Evolutionary conservation across 2,113 vertebrate genomes (phyloP).

Genomic region (Saccopteryx leptura): DNA sequence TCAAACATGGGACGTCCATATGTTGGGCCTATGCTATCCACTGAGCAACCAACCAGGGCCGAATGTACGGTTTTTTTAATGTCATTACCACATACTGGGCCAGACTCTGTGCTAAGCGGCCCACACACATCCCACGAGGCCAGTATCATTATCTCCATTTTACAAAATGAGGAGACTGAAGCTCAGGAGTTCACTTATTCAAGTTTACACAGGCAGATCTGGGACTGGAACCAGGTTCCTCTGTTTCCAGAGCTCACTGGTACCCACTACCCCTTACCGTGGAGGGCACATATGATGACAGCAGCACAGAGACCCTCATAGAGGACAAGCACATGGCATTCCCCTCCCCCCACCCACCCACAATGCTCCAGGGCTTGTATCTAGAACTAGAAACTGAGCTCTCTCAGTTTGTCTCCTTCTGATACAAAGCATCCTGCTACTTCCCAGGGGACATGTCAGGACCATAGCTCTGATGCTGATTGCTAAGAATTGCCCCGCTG

Average conservation of each 20-base stretch:
- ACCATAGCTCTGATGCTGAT: conserved; percentile 61
- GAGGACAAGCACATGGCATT: background rate
- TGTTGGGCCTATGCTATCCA: no score
- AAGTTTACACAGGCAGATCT: background rate
- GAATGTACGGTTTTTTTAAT: background rate
- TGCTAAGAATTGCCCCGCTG: conserved; percentile 62
- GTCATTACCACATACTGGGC: background rate
- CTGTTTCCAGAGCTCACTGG: background rate
- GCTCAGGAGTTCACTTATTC: background rate
- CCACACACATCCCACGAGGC: background rate
- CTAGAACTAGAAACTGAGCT: conserved; percentile 38
- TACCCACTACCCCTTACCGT: background rate
- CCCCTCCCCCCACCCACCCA: background rate
- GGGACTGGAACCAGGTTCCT: background rate
- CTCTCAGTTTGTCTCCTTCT: background rate
- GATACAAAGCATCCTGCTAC: background rate
- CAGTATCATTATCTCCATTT: background rate
- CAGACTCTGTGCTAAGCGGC: background rate
- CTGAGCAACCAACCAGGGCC: no score
- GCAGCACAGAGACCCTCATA: background rate
- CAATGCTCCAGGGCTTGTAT: background rate
- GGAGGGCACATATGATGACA: background rate
- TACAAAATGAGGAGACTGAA: background rate
- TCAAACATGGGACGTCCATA: no score
- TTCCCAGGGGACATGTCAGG: conserved; percentile 59